Evolutionary conservation across 2,888 invertebrate genomes (phyloP), one percentile per base, ranked within the genome.

Genomic region (Limnephilus rhombicus): DNA sequence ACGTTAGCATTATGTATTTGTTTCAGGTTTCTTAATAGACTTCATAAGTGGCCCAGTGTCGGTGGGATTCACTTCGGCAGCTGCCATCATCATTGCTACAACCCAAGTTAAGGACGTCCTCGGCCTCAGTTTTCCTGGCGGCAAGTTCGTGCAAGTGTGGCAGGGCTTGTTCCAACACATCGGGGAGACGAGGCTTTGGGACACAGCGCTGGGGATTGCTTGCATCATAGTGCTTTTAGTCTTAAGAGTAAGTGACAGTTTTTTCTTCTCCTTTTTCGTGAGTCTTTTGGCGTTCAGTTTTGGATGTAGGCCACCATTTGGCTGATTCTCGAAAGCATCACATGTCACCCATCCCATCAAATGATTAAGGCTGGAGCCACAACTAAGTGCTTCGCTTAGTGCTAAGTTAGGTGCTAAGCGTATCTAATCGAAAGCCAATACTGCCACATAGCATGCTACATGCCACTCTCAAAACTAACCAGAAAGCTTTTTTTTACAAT

Each of bases 11-110:
- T 82, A 15, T 31, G 1, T 12, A 29, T 41, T 86, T 82, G 18
- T 94, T 94, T 15, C 95, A 98, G 98, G 98, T 86, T 98, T 98
- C 95, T 95, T 98, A 94, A 97, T 98, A 94, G 98, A 98, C 95
- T 98, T 98, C 95, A 98, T 98, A 94, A 98, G 98, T 93, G 98
- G 98, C n/a, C 98, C 98, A 82, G 98, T 98, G 93, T 97, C 98
- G 4, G 97, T 97, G 92, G 98, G 98, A 12, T 98, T 98, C 95
- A 98, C 98, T 4, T 98, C 98, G 0, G 98, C 98, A 0, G 98
- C 98, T 0, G 98, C 98, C 94, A 97, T 98, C 94, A 98, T 98
- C 94, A 98, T 98, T 93, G 98, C 98, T 80, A 97, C 98, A 91
- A 97, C 98, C 37, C 98, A 98, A 95, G 96, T 98, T 93, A 98